Conservation (phyloP, 2,113 vertebrate species). For the Sapayoa aenigma region DNA sequence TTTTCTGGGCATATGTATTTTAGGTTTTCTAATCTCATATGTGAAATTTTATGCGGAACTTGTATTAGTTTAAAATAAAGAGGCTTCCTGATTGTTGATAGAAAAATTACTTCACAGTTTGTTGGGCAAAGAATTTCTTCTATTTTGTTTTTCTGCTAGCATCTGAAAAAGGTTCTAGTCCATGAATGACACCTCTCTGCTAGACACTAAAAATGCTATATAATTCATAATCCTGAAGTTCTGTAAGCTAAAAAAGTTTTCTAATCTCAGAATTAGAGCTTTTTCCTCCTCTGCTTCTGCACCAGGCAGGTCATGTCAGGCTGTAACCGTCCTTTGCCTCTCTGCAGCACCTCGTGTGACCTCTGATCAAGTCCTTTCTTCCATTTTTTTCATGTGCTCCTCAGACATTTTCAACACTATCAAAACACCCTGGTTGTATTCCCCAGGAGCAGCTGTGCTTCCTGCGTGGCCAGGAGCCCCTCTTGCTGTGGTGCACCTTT, state of each 20-base stretch:
- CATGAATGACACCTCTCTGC: background rate
- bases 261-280: background rate
- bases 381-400: background rate
- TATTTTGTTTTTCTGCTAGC: background rate
- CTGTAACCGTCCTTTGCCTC: background rate
- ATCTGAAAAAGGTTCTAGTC: background rate
- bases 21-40: background rate
- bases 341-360: background rate
- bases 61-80: background rate
- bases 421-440: background rate
- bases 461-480: background rate
- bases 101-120: background rate
- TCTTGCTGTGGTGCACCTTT: background rate
- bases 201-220: background rate
- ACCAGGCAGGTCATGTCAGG: background rate
- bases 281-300: background rate
- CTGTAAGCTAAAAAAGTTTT: background rate
- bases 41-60: background rate
- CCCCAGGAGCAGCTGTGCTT: background rate
- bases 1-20: background rate
- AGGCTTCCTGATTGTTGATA: background rate
- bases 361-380: background rate
- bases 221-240: background rate
- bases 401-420: background rate
- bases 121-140: background rate